Conservation (phyloP, 2,113 vertebrate species). For the Tapirus terrestris region DNA sequence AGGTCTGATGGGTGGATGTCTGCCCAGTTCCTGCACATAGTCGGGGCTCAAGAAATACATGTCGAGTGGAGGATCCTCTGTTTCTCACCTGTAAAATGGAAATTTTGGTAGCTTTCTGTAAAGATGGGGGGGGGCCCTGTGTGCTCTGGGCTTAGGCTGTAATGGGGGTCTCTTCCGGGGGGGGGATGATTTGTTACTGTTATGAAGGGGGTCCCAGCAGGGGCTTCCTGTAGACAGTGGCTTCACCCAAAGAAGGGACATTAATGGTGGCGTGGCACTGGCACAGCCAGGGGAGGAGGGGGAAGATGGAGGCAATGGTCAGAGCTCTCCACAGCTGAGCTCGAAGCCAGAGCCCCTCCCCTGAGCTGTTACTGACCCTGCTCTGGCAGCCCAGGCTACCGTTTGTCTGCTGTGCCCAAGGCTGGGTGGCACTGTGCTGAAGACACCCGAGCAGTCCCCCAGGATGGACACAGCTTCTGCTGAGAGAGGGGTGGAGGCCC, state of each 20-base stretch:
- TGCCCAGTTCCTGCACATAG: neutral
- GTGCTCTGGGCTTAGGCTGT: neutral
- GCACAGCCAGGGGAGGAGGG: neutral
- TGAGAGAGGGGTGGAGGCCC: neutral
- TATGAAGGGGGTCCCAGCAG: neutral
- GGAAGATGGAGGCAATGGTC: neutral
- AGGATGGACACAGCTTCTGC: neutral
- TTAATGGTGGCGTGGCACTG: accelerated
- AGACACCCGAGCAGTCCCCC: neutral
- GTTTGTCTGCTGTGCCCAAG: neutral
- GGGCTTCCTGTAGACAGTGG: neutral
- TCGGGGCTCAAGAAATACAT: neutral
- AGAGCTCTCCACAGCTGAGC: neutral
- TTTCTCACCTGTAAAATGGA: neutral
- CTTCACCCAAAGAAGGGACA: neutral
- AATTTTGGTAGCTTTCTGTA: neutral
- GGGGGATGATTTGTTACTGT: neutral
- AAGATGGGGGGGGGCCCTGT: neutral
- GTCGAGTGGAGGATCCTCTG: neutral
- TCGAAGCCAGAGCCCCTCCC: neutral
- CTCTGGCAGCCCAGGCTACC: neutral
- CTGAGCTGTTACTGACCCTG: accelerated
- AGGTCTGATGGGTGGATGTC: neutral
- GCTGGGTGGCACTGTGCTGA: neutral
- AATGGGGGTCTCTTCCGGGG: neutral